Evolutionary conservation across 37 sponge, comb jelly and placozoan genomes (phyloP), one percentile per base, ranked within the genome.

Genomic region (Hormiphora californensis): DNA sequence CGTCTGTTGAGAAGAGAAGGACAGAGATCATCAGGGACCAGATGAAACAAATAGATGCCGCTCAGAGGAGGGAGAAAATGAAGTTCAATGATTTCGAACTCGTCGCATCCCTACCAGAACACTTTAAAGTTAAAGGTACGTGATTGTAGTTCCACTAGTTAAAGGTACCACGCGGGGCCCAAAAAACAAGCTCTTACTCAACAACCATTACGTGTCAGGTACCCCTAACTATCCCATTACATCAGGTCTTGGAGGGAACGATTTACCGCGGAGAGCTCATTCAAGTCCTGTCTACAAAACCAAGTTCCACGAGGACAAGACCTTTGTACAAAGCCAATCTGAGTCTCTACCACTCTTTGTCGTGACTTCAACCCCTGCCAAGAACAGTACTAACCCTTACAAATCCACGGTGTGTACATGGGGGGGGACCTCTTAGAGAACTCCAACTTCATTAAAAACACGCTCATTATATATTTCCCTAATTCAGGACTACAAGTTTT

Each of bases 211-310:
- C n/a, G n/a, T n/a, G n/a, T n/a, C n/a, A n/a, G n/a, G n/a, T n/a
- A n/a, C n/a, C n/a, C n/a, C n/a, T n/a, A n/a, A n/a, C n/a, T n/a
- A n/a, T n/a, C n/a, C n/a, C 53, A 49, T 49, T 15, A 49, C 53
- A 49, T 0, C 81, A 73, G 81, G 81, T 17, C 25, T 73, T 21
- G 81, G 81, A n/a, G 81, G 81, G 8, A 73, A 73, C 17, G 81
- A 40, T 22, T 46, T 23, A 40, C 40, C 40, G 81, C 32, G 81
- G 9, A 43, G 81, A 41, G 81, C 81, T 1, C 43, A 73, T 46
- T 73, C 81, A 0, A 73, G 81, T 19, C 81, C 81, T 39, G 81
- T 73, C 46, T 73, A 73, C 81, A 27, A 33, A 30, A 73, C 81
- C 12, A 21, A 33, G 2, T n/a, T 43, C 81, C 27, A 41, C 25